Base-by-base conservation (phyloP, 2,888 invertebrate species). In the Dexiosoma caninum region DNA sequence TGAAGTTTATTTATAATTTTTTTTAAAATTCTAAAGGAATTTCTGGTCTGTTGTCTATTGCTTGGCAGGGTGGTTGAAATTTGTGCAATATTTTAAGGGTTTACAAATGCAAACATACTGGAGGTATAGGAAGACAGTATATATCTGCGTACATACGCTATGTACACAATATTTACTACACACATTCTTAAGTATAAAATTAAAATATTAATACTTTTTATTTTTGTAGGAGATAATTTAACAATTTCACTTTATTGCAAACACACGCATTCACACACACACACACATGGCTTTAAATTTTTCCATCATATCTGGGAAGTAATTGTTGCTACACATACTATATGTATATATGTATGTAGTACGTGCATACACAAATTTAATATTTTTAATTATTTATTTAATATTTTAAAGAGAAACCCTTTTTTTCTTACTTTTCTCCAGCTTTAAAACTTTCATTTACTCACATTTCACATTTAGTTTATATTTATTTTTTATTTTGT, bases 391-490 rank as follows among this genome's bases (percentile, higher is more conserved):
- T 6, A 46, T 19, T 44, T 44, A 9, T 44, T 10, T 46, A 12
- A 23, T 16, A 16, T 27, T 32, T 60, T 10, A 3, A 32, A 37
- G 30, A n/a, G 14, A 14, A 57, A 32, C 23, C 8, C 9, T 49
- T 60, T 40, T 49, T 60, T 40, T 37, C 37, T 19, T n/a, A 27
- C 46, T 46, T 46, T 27, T 9, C 40, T 21, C 14, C 16, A 23
- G 23, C 19, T 42, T 57, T 2, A 10, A 44, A 1, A 16, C 23
- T 60, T 57, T 40, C 37, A 76, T 32, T 76, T 42, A 76, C 70
- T 77, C 40, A 64, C 70, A 49, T 78, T 78, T 59, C 66, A 57
- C 55, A 71, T 60, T 71, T 51, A n/a, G n/a, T n/a, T n/a, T n/a
- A n/a, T n/a, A 35, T 32, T 72, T 62, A 59, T 9, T 64, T 51